These are phyloP conservation scores for Drosophila neonasuta DNA, from an alignment of 2,888 invertebrate species.

Conservation along the genomic window DNA sequence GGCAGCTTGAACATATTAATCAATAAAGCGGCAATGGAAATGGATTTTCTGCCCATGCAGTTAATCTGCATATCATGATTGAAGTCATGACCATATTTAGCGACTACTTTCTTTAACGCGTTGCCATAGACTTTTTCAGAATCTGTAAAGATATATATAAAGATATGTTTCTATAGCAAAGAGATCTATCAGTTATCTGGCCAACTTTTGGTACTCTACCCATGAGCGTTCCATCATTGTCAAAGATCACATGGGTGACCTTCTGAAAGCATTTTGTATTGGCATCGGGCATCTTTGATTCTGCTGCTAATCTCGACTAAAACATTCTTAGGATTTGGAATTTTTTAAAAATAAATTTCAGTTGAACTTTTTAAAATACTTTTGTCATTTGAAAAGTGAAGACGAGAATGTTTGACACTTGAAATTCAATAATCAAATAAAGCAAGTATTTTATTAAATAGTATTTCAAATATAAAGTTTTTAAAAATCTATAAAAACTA, in stretches of 20 bases:
- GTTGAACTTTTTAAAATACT: no score
- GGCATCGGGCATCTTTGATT: constrained; percentile 9
- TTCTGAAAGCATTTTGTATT: background rate
- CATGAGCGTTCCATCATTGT: constrained; percentile 62
- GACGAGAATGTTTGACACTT: no score
- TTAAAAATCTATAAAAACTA: no score
- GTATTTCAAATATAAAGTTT: no score
- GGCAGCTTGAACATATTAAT: constrained; percentile 85
- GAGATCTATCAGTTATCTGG: background rate
- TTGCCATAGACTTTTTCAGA: constrained; percentile 89
- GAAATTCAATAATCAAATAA: no score
- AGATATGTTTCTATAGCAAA: no score
- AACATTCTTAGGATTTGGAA: background rate
- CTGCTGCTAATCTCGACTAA: background rate
- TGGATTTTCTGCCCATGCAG: constrained; percentile 86
- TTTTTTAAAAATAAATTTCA: no score
- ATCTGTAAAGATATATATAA: constrained; percentile 85
- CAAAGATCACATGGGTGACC: constrained; percentile 62
- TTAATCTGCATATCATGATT: constrained; percentile 88
- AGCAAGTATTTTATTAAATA: no score
- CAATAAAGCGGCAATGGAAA: constrained; percentile 84
- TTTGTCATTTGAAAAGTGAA: no score
- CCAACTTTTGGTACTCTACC: constrained; percentile 35
- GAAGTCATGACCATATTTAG: constrained; percentile 87
- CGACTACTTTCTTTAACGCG: constrained; percentile 81